A percentile compares a stretch with the other conserved stretches of the same genome.
Conservation (phyloP, 2,113 vertebrate species). For the Stegastes partitus region DNA sequence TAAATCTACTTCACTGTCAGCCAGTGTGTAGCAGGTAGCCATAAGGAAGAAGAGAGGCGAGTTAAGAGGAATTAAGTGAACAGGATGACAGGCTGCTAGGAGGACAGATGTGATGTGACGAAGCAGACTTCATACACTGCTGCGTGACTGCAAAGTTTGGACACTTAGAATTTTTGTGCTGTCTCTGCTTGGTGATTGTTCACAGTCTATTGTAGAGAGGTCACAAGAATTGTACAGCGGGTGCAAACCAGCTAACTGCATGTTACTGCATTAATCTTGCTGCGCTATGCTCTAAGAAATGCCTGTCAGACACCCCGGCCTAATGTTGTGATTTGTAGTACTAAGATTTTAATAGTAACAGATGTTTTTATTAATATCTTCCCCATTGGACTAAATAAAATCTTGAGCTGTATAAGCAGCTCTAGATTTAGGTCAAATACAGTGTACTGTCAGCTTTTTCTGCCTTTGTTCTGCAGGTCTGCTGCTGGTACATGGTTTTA, state of each 20-base stretch:
- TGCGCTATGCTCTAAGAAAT: neutral
- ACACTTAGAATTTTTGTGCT: neutral
- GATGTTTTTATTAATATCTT: neutral
- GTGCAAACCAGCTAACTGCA: neutral
- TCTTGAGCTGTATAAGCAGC: conserved; percentile 12
- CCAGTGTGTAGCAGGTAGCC: neutral
- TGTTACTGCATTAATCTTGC: neutral
- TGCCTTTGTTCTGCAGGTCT: conserved; percentile 35
- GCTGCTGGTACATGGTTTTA: conserved; percentile 27
- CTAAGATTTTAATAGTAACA: neutral
- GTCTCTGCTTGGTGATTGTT: neutral
- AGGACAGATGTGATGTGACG: conserved; percentile 8
- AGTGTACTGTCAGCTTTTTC: neutral
- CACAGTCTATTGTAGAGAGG: neutral
- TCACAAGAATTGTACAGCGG: too few species aligned
- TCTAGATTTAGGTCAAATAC: conserved; percentile 20
- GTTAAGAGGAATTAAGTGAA: conserved; percentile 4
- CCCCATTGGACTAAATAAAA: conserved; percentile 13
- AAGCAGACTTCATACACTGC: neutral
- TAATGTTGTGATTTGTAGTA: neutral
- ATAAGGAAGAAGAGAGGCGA: neutral
- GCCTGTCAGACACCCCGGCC: neutral
- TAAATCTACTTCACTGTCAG: conserved; percentile 13
- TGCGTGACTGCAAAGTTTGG: neutral
- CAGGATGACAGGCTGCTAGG: neutral